Evolutionary conservation across 1,140 invertebrate species (phyloP).

Genomic region (Caenorhabditis brenneri): DNA sequence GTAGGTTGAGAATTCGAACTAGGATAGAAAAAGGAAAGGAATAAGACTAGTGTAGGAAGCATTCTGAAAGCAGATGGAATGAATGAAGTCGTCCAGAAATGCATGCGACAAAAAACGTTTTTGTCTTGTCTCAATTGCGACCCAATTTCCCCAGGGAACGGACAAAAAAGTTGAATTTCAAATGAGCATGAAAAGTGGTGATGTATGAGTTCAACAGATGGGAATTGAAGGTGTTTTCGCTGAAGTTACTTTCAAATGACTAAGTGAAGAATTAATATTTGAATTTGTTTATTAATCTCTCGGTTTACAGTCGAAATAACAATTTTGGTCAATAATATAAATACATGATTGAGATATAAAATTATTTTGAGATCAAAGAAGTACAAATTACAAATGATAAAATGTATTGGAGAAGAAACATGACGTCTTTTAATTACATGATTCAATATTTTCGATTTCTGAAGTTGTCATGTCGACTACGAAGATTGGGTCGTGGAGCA

Average conservation of each 20-base stretch:
- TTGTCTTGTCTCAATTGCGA: conserved; percentile 18
- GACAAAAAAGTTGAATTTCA: conserved; percentile 6
- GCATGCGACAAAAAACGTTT: conserved; percentile 34
- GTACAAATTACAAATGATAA: neutral
- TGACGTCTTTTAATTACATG: too few species aligned
- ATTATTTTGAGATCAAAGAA: too few species aligned
- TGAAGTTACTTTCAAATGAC: neutral
- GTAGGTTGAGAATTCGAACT: neutral
- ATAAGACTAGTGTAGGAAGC: neutral
- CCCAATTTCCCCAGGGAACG: conserved; percentile 16
- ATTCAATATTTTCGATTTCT: neutral
- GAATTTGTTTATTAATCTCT: too few species aligned
- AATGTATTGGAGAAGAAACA: too few species aligned
- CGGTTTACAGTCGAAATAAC: too few species aligned
- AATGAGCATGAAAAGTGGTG: conserved; percentile 13
- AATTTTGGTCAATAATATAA: too few species aligned
- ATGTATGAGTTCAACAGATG: neutral
- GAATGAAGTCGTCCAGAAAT: conserved; percentile 29
- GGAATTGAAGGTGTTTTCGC: neutral
- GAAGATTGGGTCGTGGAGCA: neutral
- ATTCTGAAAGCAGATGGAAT: neutral
- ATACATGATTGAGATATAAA: too few species aligned
- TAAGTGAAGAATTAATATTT: too few species aligned
- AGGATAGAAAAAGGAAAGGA: neutral
- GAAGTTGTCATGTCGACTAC: neutral